Conservation (phyloP, 1,140 invertebrate species). For the Trichoplusia ni region DNA sequence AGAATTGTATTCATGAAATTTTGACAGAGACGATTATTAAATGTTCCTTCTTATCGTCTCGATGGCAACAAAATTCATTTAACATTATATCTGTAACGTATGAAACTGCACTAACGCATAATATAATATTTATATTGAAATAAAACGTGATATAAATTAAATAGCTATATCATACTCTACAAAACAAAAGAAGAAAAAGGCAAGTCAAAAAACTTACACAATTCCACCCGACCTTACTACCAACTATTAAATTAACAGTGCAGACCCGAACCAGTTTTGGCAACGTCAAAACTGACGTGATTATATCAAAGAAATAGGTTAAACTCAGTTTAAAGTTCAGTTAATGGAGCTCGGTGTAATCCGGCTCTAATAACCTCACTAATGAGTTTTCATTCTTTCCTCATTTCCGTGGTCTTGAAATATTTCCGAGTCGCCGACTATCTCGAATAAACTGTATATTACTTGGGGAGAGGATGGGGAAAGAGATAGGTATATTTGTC, state of each 20-base stretch:
- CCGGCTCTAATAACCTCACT: conserved; percentile 20
- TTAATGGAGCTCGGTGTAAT: conserved; percentile 26
- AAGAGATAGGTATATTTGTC: background rate
- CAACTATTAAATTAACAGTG: conserved; percentile 4
- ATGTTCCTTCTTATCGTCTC: too few relatives aligned
- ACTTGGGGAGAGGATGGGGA: background rate
- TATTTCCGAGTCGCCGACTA: conserved; percentile 6
- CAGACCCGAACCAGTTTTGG: background rate
- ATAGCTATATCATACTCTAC: too few relatives aligned
- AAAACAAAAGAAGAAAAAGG: background rate
- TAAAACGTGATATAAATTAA: too few relatives aligned
- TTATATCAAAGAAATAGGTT: conserved; percentile 29
- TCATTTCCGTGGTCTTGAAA: conserved; percentile 12
- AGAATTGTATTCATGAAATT: too few relatives aligned
- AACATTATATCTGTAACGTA: too few relatives aligned
- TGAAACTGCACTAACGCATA: too few relatives aligned
- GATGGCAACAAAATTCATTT: too few relatives aligned
- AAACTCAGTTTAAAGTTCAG: conserved; percentile 20
- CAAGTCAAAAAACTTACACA: background rate
- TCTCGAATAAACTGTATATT: conserved; percentile 16
- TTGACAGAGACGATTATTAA: too few relatives aligned
- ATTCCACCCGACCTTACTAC: background rate
- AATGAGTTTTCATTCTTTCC: conserved; percentile 29
- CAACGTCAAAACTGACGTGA: background rate
- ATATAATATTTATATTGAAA: too few relatives aligned